Conservation (phyloP, 2,113 vertebrate genomes). For the Rhinoptilus africanus region DNA sequence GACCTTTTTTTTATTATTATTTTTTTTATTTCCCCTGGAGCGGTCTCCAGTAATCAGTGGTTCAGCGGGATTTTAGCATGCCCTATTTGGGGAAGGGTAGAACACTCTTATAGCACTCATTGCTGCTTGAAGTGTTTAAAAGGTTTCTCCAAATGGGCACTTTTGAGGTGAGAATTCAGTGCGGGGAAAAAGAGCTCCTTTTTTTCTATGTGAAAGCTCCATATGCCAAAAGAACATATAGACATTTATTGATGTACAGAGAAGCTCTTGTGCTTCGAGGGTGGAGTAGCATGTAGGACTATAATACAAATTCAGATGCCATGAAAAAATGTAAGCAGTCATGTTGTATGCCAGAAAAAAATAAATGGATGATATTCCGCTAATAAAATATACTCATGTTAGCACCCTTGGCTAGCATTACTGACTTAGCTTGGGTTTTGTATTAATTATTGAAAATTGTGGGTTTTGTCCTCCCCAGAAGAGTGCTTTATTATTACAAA, state of each 20-base stretch:
- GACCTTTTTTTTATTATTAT: not conserved
- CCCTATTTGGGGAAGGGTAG: not conserved
- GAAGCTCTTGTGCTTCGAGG: not conserved
- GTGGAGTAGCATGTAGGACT: not conserved
- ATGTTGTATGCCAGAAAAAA: not conserved
- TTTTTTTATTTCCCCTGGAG: not conserved
- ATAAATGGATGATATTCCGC: not conserved
- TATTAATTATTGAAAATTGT: slow-evolving; percentile 11
- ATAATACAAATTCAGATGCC: not conserved
- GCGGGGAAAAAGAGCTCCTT: not conserved
- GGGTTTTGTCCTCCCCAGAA: not conserved
- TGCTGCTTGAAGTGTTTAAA: not conserved
- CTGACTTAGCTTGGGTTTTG: not conserved
- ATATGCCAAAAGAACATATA: not conserved
- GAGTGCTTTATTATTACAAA: not conserved
- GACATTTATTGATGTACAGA: not conserved
- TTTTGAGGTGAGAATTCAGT: not conserved
- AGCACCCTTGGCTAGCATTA: slow-evolving; percentile 7
- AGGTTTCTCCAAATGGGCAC: not conserved
- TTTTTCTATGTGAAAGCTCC: not conserved
- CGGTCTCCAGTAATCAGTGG: not conserved
- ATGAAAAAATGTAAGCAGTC: not conserved
- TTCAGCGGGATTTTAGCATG: not conserved
- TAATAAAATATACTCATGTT: slow-evolving; percentile 10
- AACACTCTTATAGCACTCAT: not conserved